Percentiles rank a stretch among this genome's conserved stretches.
phyloP scores from a whole-genome alignment of 2,888 invertebrate genomes.

The Ptychoptera albimana region DNA sequence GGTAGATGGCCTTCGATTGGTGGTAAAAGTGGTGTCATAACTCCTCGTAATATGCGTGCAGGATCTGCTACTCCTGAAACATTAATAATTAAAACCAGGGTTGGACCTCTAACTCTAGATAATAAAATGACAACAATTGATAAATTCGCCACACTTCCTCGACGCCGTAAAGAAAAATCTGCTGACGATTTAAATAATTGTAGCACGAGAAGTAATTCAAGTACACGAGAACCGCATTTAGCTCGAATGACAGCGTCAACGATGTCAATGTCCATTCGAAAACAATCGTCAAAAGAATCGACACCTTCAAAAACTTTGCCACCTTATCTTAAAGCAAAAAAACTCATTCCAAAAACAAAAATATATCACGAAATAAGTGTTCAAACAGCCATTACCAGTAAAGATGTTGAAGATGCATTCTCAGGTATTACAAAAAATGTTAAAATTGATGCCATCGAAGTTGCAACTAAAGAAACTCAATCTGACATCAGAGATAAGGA shows the following conservation, averaged over 20 bases:
- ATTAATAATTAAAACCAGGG: constrained; percentile 20
- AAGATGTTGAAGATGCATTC: constrained; percentile 55
- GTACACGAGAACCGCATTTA: constrained; percentile 26
- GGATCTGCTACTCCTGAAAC: constrained; percentile 25
- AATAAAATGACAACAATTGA: constrained; percentile 35
- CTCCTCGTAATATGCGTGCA: constrained; percentile 17
- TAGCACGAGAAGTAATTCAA: constrained; percentile 32
- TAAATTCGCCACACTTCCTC: constrained; percentile 63
- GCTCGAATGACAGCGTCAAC: constrained; percentile 28
- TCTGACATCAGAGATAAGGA: constrained; percentile 49
- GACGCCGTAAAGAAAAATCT: constrained; percentile 50
- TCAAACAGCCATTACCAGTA: constrained; percentile 59
- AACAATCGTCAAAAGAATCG: constrained; percentile 10
- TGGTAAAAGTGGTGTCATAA: constrained; percentile 13
- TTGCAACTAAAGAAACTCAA: constrained; percentile 40
- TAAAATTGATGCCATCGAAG: constrained; percentile 31
- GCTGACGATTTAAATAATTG: constrained; percentile 33
- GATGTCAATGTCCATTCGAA: constrained; percentile 16
- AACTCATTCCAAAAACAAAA: constrained; percentile 36
- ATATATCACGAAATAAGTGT: constrained; percentile 67
- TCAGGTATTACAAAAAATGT: constrained; percentile 35
- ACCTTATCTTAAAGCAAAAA: constrained; percentile 31
- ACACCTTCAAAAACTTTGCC: constrained; percentile 29
- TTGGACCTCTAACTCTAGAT: constrained; percentile 20
- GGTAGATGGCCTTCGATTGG: constrained; percentile 47